These are phyloP conservation scores for Sarcophaga subvicina DNA, from an alignment of 2,888 invertebrate species.

Conservation along the genomic window DNA sequence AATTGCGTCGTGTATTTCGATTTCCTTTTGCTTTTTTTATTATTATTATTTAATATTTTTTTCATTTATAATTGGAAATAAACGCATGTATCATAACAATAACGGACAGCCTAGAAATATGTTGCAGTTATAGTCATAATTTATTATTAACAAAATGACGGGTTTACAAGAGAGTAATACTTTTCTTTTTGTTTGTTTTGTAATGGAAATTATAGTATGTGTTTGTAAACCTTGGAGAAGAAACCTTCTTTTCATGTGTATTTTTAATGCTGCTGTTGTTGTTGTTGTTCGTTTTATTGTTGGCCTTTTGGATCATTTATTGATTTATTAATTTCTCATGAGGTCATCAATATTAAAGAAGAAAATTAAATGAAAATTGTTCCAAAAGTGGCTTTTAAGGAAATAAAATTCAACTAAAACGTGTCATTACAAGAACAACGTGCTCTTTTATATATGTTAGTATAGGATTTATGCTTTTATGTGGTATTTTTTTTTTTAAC, in stretches of 20 bases:
- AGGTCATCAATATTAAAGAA: conserved; percentile 58
- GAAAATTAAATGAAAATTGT: conserved; percentile 24
- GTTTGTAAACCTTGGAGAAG: background rate
- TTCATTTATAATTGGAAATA: background rate
- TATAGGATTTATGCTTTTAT: background rate
- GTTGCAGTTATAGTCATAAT: background rate
- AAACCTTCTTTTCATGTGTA: conserved; percentile 14
- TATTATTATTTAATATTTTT: background rate
- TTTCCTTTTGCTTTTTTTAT: background rate
- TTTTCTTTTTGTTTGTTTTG: background rate
- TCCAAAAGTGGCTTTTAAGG: conserved; percentile 1
- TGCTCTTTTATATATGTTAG: background rate
- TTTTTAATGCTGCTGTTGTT: background rate
- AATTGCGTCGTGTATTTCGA: too few relatives aligned
- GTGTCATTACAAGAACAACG: background rate
- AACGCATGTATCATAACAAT: background rate
- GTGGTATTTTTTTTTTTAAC: background rate
- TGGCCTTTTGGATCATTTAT: conserved; percentile 49
- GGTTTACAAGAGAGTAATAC: background rate
- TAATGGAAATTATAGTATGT: background rate
- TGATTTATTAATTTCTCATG: conserved; percentile 62
- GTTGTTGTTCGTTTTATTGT: conserved; percentile 4
- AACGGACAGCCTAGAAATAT: conserved; percentile 7
- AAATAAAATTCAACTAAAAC: conserved; percentile 10
- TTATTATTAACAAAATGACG: background rate